Percentiles rank a stretch among this genome's conserved stretches.
phyloP scores from a whole-genome alignment of 1,140 invertebrate genomes.

The Patella vulgata region DNA sequence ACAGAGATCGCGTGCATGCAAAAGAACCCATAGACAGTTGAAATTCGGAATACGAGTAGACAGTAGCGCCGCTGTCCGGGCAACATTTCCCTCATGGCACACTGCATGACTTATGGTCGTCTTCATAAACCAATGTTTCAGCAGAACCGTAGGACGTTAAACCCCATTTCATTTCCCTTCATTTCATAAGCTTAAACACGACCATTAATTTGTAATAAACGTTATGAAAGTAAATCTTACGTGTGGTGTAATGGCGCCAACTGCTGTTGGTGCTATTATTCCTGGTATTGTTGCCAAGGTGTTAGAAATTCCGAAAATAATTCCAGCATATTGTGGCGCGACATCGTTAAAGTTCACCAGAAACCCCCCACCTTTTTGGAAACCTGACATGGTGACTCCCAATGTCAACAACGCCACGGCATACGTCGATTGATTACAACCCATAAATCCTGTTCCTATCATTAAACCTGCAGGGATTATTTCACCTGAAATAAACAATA shows the following conservation, averaged over 20 bases:
- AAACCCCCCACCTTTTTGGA: constrained; percentile 26
- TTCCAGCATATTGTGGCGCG: constrained; percentile 42
- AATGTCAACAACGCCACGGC: constrained; percentile 22
- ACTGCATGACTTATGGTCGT: no score
- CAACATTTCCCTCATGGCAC: no score
- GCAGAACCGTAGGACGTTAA: no score
- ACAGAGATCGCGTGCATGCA: no score
- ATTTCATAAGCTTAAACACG: no score
- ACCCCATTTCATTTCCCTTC: no score
- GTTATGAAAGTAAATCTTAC: no score
- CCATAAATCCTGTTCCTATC: constrained; percentile 23
- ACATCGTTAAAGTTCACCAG: constrained; percentile 27
- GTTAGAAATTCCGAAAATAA: constrained; percentile 62
- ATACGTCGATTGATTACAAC: constrained; percentile 8
- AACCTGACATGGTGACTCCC: constrained; percentile 17
- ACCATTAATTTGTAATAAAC: no score
- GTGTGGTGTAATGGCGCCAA: constrained; percentile 48
- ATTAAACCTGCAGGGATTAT: constrained; percentile 23
- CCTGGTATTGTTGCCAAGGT: constrained; percentile 57
- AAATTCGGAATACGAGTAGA: no score
- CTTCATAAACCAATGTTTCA: no score
- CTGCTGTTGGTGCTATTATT: constrained; percentile 54
- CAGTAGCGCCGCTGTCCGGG: no score
- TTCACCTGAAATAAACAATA: constrained; percentile 20
- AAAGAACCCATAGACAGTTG: no score